Evolutionary conservation across 2,797 vertebrate genomes (phyloP).

Genomic region (Avahi laniger): DNA sequence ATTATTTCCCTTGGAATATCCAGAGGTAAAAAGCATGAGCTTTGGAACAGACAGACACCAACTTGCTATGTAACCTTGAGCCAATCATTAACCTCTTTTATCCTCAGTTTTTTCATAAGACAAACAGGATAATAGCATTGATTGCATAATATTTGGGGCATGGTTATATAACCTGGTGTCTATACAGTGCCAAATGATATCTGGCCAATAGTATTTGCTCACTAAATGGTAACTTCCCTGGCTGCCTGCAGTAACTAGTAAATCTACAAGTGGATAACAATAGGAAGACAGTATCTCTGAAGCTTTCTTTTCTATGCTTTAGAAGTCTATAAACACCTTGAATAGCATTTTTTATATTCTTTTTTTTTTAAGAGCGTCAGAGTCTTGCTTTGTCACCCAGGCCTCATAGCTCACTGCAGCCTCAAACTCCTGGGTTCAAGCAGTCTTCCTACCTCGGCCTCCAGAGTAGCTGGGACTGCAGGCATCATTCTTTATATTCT

Average conservation of each 20-base stretch:
- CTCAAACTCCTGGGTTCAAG: neutral
- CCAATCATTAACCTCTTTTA: neutral
- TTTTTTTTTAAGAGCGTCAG: neutral
- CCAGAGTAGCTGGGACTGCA: neutral
- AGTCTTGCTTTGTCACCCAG: neutral
- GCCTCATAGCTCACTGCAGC: neutral
- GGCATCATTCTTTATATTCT: neutral
- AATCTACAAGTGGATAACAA: neutral
- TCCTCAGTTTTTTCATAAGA: neutral
- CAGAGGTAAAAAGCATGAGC: neutral
- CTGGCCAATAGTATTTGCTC: neutral
- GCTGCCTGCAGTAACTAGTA: neutral
- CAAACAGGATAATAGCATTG: neutral
- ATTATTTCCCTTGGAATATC: neutral
- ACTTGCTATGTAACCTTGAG: neutral
- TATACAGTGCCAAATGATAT: neutral
- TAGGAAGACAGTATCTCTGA: neutral
- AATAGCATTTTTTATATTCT: neutral
- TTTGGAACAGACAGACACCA: neutral
- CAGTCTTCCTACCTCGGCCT: neutral
- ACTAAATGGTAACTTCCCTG: neutral
- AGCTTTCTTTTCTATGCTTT: neutral
- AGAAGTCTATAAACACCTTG: conserved; percentile 14
- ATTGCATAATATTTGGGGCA: neutral
- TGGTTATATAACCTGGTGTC: neutral